Conservation (phyloP, 2,888 invertebrate genomes). For the Scaptomyza polygonia region DNA sequence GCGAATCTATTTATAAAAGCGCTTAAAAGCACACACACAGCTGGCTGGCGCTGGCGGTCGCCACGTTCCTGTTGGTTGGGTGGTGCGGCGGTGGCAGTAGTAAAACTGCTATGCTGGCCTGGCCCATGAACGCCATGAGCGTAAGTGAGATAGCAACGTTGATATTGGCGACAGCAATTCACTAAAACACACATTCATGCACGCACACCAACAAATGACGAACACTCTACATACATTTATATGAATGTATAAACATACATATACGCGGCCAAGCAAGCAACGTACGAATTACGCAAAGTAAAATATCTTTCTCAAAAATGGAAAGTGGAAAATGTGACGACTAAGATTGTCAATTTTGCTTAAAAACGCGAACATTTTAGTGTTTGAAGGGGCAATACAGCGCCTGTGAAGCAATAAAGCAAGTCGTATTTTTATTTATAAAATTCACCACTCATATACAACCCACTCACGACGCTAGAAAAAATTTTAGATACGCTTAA, state of each 20-base stretch:
- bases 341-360: constrained; percentile 40
- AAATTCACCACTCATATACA: constrained; percentile 43
- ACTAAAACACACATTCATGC: constrained; percentile 39
- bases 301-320: constrained; percentile 79
- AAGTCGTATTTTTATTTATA: constrained; percentile 53
- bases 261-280: constrained; percentile 59
- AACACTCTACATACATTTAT: constrained; percentile 42
- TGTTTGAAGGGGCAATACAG: constrained; percentile 7
- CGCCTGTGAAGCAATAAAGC: constrained; percentile 11
- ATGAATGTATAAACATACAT: constrained; percentile 22
- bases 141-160: constrained; percentile 64
- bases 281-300: constrained; percentile 83
- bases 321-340: constrained; percentile 77
- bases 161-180: constrained; percentile 67
- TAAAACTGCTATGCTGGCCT: constrained; percentile 60
- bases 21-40: constrained; percentile 66
- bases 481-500: constrained; percentile 22
- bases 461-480: constrained; percentile 52
- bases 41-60: constrained; percentile 55
- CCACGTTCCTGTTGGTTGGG: constrained; percentile 54
- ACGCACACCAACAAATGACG: constrained; percentile 41
- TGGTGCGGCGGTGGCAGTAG: constrained; percentile 57
- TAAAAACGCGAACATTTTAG: constrained; percentile 31
- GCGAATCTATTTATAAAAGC: constrained; percentile 82
- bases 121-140: constrained; percentile 49